Evolutionary conservation across 2,888 invertebrate species (phyloP).

Genomic region (Drosophila suboccidentalis): DNA sequence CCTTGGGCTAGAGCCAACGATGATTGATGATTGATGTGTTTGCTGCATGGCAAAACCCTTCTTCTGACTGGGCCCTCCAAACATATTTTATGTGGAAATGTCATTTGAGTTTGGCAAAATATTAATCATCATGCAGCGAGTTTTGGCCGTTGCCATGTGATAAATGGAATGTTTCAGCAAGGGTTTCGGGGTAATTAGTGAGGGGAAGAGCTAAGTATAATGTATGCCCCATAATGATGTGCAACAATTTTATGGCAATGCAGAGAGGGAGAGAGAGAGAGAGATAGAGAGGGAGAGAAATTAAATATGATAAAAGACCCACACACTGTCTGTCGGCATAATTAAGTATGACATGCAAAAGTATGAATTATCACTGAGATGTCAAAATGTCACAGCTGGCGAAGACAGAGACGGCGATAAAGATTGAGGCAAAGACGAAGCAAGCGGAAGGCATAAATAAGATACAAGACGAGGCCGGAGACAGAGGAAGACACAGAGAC

Average conservation of each 20-base stretch:
- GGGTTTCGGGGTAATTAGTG: slow-evolving; percentile 70
- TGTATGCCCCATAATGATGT: slow-evolving; percentile 64
- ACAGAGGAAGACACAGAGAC: slow-evolving; percentile 24
- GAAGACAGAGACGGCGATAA: slow-evolving; percentile 65
- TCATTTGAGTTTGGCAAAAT: slow-evolving; percentile 70
- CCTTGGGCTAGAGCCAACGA: slow-evolving; percentile 35
- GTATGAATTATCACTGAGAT: slow-evolving; percentile 85
- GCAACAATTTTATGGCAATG: slow-evolving; percentile 44
- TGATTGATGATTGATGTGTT: slow-evolving; percentile 77
- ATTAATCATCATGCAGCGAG: slow-evolving; percentile 68
- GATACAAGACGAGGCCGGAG: slow-evolving; percentile 39
- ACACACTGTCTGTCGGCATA: slow-evolving; percentile 80
- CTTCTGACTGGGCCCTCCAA: slow-evolving; percentile 56
- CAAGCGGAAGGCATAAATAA: slow-evolving; percentile 63
- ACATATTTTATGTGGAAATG: slow-evolving; percentile 73
- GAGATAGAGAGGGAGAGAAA: slow-evolving; percentile 47
- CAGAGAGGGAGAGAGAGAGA: slow-evolving; percentile 2
- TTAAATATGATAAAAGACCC: slow-evolving; percentile 80
- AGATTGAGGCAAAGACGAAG: slow-evolving; percentile 47
- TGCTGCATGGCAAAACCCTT: slow-evolving; percentile 61
- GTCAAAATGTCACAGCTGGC: slow-evolving; percentile 83
- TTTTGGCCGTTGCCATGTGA: slow-evolving; percentile 49
- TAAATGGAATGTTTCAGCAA: slow-evolving; percentile 64
- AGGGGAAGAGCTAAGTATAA: slow-evolving; percentile 27
- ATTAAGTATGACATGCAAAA: slow-evolving; percentile 85